phyloP scores from a whole-genome alignment of 2,113 vertebrate species.

The Ptychochromis oligacanthus region DNA sequence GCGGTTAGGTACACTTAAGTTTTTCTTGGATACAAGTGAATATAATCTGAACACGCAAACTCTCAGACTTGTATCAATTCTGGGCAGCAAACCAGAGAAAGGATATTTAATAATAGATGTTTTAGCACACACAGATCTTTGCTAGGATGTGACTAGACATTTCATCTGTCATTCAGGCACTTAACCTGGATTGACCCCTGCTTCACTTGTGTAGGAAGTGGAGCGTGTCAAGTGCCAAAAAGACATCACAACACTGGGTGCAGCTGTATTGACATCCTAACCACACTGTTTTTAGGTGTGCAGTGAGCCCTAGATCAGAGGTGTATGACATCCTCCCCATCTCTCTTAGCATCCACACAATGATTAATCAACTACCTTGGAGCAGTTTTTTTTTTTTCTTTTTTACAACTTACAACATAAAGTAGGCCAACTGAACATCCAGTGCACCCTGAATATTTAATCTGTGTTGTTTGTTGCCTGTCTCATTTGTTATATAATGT shows the following conservation, averaged over 20 bases:
- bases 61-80: background rate
- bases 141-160: background rate
- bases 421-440: constrained; percentile 22
- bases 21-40: background rate
- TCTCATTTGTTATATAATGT: background rate
- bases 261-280: constrained; percentile 23
- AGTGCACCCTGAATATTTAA: constrained; percentile 15
- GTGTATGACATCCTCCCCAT: background rate
- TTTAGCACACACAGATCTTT: background rate
- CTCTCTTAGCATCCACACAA: constrained; percentile 11
- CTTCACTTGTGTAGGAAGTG: constrained; percentile 19
- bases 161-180: background rate
- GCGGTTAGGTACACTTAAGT: background rate
- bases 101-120: too few species aligned
- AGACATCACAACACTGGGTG: constrained; percentile 16
- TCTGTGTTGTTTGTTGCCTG: background rate
- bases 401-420: constrained; percentile 4
- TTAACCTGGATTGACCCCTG: constrained; percentile 18
- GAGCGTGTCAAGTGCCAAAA: constrained; percentile 18
- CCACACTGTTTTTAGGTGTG: constrained; percentile 3
- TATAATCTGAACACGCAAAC: background rate
- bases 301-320: constrained; percentile 29
- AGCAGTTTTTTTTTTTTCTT: constrained; percentile 15
- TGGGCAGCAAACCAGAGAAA: background rate
- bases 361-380: constrained; percentile 29